phyloP scores from a whole-genome alignment of 2,797 vertebrate species.

The Knipowitschia caucasica region DNA sequence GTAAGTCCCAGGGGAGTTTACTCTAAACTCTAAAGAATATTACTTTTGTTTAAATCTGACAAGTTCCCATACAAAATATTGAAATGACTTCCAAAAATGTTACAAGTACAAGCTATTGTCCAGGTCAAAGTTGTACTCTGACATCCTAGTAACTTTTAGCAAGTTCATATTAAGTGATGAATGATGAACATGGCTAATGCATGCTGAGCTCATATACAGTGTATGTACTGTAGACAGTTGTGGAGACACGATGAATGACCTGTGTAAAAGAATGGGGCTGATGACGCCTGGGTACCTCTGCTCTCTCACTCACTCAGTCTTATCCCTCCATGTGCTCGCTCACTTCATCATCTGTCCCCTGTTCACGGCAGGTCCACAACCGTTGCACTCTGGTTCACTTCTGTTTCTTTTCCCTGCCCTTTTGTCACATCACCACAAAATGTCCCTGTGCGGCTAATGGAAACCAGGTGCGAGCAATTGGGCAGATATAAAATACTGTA shows the following conservation, averaged over 20 bases:
- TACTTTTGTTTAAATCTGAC: conserved; percentile 21
- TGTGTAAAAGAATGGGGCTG: conserved; percentile 50
- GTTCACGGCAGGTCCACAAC: conserved; percentile 1
- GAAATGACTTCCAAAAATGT: conserved; percentile 9
- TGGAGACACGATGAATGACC: conserved; percentile 57
- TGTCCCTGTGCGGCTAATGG: conserved; percentile 55
- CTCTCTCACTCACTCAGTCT: conserved; percentile 59
- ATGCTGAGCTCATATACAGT: conserved; percentile 28
- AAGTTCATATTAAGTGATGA: conserved; percentile 40
- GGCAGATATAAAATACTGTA: conserved; percentile 37
- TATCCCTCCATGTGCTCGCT: conserved; percentile 39
- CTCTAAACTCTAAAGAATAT: conserved; percentile 24
- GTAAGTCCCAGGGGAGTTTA: conserved; percentile 20
- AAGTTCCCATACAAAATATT: conserved; percentile 8
- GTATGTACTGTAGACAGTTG: conserved; percentile 32
- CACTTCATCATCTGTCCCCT: conserved; percentile 28
- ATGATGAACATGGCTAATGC: conserved; percentile 40
- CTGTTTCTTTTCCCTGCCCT: conserved; percentile 25
- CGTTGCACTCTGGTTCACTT: conserved; percentile 8
- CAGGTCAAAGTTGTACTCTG: conserved; percentile 12
- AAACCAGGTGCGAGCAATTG: conserved; percentile 67
- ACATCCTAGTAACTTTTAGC: conserved; percentile 12
- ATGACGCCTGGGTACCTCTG: conserved; percentile 59
- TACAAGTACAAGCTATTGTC: conserved; percentile 7
- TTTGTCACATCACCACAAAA: conserved; percentile 54